A percentile compares a stretch with the other conserved stretches of the same genome.
Evolutionary conservation across 2,113 vertebrate genomes (phyloP).

Genomic region (Oenanthe oenanthe): DNA sequence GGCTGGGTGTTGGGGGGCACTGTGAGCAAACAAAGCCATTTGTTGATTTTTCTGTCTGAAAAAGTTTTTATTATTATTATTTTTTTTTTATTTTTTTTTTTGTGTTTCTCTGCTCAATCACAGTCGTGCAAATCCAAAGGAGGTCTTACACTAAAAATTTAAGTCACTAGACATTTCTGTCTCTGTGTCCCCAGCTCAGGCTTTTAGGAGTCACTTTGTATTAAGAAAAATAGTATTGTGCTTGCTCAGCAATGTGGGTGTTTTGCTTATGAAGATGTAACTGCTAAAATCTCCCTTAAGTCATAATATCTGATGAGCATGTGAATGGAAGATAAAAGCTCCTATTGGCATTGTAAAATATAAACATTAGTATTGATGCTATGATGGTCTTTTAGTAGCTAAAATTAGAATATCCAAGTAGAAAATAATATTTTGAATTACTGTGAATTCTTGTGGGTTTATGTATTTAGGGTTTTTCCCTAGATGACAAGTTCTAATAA

Average conservation of each 20-base stretch:
- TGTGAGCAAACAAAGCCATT: not conserved
- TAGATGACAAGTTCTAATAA: constrained; percentile 13
- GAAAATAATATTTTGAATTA: constrained; percentile 26
- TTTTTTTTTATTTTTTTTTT: too few relatives aligned
- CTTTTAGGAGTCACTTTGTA: not conserved
- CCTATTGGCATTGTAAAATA: not conserved
- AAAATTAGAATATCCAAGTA: not conserved
- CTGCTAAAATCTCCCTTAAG: not conserved
- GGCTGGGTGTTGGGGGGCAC: not conserved
- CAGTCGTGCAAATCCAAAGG: not conserved
- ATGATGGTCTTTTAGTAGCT: not conserved
- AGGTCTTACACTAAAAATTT: not conserved
- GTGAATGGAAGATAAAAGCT: not conserved
- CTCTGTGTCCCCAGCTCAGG: not conserved
- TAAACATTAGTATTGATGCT: not conserved
- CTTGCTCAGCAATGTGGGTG: not conserved
- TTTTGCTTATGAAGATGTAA: not conserved
- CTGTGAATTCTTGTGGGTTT: constrained; percentile 10
- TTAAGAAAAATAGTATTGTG: not conserved
- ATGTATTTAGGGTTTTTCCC: constrained; percentile 40
- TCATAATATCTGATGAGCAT: not conserved
- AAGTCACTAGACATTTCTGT: not conserved
- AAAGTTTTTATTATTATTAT: too few relatives aligned
- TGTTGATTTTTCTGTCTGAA: not conserved
- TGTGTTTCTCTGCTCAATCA: not conserved